Evolutionary conservation across 2,888 invertebrate genomes (phyloP).

Genomic region (Lymantria dispar): DNA sequence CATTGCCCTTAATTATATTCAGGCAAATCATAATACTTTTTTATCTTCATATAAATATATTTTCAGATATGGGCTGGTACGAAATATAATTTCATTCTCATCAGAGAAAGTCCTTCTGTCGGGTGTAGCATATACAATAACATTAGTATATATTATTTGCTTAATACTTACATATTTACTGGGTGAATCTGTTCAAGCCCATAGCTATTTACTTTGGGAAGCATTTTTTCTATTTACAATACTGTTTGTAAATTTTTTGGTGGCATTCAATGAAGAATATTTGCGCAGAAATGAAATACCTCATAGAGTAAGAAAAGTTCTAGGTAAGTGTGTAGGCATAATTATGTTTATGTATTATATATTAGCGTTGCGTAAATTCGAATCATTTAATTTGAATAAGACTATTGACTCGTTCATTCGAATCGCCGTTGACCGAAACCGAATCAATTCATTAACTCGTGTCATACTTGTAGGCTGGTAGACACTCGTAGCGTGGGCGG

Average conservation of each 20-base stretch:
- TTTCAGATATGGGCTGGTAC: conserved; percentile 61
- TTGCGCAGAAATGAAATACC: conserved; percentile 80
- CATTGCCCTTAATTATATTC: too few relatives aligned
- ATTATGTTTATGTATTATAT: background rate
- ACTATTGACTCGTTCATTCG: too few relatives aligned
- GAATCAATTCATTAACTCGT: too few relatives aligned
- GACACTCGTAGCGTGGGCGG: too few relatives aligned
- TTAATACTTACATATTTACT: conserved; percentile 66
- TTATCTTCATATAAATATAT: conserved; percentile 6
- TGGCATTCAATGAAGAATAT: conserved; percentile 75
- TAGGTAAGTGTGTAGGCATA: conserved; percentile 56
- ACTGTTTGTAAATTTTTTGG: conserved; percentile 64
- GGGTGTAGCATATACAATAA: conserved; percentile 71
- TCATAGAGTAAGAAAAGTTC: conserved; percentile 70
- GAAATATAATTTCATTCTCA: conserved; percentile 71
- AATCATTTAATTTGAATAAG: too few relatives aligned
- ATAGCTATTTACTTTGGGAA: conserved; percentile 67
- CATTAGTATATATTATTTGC: conserved; percentile 63
- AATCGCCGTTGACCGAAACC: too few relatives aligned
- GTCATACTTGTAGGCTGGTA: too few relatives aligned
- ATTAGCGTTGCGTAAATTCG: too few relatives aligned
- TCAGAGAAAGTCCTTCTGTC: conserved; percentile 72
- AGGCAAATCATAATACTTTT: background rate
- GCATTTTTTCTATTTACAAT: conserved; percentile 69
- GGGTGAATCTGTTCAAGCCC: conserved; percentile 66